These are phyloP conservation scores for Augochlorella aurata DNA, from an alignment of 2,888 invertebrate species.

Conservation along the genomic window DNA sequence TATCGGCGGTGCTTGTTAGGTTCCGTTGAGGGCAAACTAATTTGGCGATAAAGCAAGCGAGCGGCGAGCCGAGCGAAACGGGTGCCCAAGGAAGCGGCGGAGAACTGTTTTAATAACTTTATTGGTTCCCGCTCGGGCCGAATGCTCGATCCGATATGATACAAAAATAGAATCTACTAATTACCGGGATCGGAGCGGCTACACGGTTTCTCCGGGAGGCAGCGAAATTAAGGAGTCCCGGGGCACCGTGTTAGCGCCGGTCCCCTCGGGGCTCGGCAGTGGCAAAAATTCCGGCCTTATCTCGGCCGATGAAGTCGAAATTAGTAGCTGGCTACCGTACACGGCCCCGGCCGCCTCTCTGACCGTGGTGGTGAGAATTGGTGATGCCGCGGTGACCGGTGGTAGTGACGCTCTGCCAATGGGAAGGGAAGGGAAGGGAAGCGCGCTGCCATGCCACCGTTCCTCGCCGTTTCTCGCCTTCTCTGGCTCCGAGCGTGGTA, in stretches of 20 bases:
- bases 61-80: neutral
- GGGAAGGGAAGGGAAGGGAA: slow-evolving; percentile 20
- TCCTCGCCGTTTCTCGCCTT: too few species aligned
- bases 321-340: slow-evolving; percentile 82
- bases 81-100: neutral
- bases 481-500: neutral
- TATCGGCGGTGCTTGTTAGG: neutral
- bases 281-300: slow-evolving; percentile 80
- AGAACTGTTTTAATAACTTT: slow-evolving; percentile 30
- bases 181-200: slow-evolving; percentile 38
- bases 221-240: slow-evolving; percentile 61
- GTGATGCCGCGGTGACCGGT: slow-evolving; percentile 16
- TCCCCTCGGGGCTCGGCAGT: slow-evolving; percentile 46
- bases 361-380: neutral
- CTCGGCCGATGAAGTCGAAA: slow-evolving; percentile 82
- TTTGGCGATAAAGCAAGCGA: slow-evolving; percentile 1
- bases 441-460: slow-evolving; percentile 17
- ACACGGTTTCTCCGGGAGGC: slow-evolving; percentile 11
- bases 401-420: slow-evolving; percentile 36
- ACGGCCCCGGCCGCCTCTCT: slow-evolving; percentile 45
- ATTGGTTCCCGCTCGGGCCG: slow-evolving; percentile 4
- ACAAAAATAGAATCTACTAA: slow-evolving; percentile 48
- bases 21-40: neutral
- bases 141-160: slow-evolving; percentile 23
- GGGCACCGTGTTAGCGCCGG: slow-evolving; percentile 54